Evolutionary conservation across 2,888 invertebrate species (phyloP), one percentile per base, ranked within the genome.

Genomic region (Holacanthella duospinosa): DNA sequence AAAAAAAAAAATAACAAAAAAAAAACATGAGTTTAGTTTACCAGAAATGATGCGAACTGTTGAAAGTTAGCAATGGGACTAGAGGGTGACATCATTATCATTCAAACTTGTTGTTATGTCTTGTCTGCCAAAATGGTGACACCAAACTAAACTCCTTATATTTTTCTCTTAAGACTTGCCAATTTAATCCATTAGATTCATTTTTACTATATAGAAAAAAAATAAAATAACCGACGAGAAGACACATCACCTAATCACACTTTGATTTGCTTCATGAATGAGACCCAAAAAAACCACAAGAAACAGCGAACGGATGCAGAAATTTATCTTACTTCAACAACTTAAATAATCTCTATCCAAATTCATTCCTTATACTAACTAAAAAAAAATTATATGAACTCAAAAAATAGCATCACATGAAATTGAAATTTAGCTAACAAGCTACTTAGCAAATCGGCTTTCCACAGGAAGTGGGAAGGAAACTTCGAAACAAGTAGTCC

Each of bases 241-340:
- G n/a, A n/a, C n/a, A n/a, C n/a, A n/a, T n/a, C n/a, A n/a, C 16
- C 16, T 36, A 36, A 36, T 9, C 36, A 9, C 9, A 36, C 16
- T 36, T 9, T 36, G 9, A 36, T 9, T 6, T 36, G 16, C 36
- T 48, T 48, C 21, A 4, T 48, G 48, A 48, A 48, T 48, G 48
- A 48, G 4, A 16, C 21, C 48, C 16, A 36, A 36, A 36, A 48
- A 48, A 48, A 48, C 48, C 48, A 48, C 48, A 48, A 48, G 48
- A 48, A 48, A 48, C 12, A 48, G 48, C 19, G 21, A 48, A 48
- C 48, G 48, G 48, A 48, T 48, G 48, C 48, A 48, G 48, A n/a
- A 48, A 16, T 48, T 36, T 36, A 36, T 36, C 36, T 36, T 36
- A n/a, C n/a, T n/a, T n/a, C n/a, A n/a, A n/a, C n/a, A n/a, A n/a